Conservation (phyloP, 37 sponge, comb jelly and placozoan genomes). For the Halisarca cf. caerulea region DNA sequence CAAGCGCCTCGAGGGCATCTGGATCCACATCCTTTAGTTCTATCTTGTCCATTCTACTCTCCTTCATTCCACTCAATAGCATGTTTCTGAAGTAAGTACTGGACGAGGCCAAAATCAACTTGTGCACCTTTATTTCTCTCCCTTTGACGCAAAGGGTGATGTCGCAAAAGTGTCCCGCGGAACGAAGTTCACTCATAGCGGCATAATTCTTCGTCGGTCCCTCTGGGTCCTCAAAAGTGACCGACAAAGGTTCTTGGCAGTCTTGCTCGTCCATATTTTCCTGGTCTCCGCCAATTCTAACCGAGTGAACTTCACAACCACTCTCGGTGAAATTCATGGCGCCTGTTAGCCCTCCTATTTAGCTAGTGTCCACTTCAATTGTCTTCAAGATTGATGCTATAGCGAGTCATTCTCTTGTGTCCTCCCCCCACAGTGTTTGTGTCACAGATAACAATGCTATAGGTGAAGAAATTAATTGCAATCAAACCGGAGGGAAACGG, state of each 20-base stretch:
- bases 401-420: no score
- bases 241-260: background rate
- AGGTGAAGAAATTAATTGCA: background rate
- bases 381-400: no score
- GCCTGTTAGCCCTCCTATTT: no score
- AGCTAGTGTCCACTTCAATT: no score
- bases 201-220: constrained; percentile 50
- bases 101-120: constrained; percentile 81
- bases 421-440: no score
- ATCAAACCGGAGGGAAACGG: no score
- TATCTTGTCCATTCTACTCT: constrained; percentile 66
- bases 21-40: constrained; percentile 89
- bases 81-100: constrained; percentile 79
- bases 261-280: background rate
- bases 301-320: background rate
- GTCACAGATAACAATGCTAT: no score
- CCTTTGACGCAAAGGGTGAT: constrained; percentile 71
- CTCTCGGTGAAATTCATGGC: constrained; percentile 7
- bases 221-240: constrained; percentile 40
- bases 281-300: no score
- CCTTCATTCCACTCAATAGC: constrained; percentile 80
- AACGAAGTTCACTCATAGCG: constrained; percentile 76
- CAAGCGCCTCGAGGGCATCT: constrained; percentile 72
- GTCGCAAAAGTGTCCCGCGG: constrained; percentile 80
- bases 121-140: constrained; percentile 74